A percentile compares a stretch with the other conserved stretches of the same genome.
These are phyloP conservation scores for Crocodylus rhombifer DNA, from an alignment of 2,797 vertebrate species.

Conservation along the genomic window DNA sequence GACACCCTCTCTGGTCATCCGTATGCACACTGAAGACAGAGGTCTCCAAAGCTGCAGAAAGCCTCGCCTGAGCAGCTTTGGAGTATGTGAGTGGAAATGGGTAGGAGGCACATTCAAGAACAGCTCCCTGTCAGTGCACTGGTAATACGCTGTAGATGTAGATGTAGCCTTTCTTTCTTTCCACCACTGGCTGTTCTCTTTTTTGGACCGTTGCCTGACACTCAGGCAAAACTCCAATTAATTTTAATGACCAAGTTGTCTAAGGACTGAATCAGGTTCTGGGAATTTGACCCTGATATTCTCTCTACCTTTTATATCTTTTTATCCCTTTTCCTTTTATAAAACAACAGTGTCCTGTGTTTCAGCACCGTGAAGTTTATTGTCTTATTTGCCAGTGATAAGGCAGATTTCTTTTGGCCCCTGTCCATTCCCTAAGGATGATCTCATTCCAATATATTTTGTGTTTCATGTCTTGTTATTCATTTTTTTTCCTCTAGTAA, in stretches of 20 bases:
- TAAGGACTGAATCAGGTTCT: background rate
- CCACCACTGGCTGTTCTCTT: background rate
- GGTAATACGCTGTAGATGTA: no score
- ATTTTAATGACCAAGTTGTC: background rate
- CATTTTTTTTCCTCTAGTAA: background rate
- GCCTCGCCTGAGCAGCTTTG: no score
- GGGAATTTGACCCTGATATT: background rate
- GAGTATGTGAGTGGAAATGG: no score
- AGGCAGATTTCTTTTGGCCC: background rate
- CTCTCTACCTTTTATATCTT: background rate
- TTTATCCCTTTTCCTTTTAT: background rate
- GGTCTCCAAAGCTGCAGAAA: no score
- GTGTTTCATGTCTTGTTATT: background rate
- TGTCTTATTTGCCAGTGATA: background rate
- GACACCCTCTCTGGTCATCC: no score
- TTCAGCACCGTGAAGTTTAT: background rate
- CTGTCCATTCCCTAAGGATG: background rate
- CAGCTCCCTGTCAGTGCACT: no score
- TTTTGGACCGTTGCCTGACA: background rate
- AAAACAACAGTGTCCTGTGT: background rate
- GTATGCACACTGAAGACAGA: no score
- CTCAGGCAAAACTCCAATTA: background rate
- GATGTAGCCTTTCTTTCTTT: background rate
- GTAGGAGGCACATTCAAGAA: no score
- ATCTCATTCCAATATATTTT: background rate